phyloP scores from a whole-genome alignment of 1,140 invertebrate genomes.

The Aphaenogaster ashmeadi region DNA sequence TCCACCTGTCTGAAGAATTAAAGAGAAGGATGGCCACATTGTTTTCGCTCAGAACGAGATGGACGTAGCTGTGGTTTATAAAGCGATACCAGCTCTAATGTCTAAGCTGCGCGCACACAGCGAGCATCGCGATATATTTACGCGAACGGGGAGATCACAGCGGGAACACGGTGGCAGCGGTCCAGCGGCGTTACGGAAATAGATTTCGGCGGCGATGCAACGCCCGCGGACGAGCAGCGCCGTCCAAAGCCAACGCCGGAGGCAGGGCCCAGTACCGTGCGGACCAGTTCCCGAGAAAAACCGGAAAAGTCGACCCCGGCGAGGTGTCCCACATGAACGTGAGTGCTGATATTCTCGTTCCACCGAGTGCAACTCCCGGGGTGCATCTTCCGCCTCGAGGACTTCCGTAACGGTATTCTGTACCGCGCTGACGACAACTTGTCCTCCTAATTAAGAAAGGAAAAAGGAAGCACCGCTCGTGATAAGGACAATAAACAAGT shows the following conservation, averaged over 20 bases:
- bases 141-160: conserved; percentile 84
- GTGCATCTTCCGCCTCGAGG: conserved; percentile 32
- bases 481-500: not conserved
- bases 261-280: conserved; percentile 77
- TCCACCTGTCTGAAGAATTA: not conserved
- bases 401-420: not conserved
- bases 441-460: not conserved
- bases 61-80: not conserved
- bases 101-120: conserved; percentile 29
- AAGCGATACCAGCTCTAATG: conserved; percentile 37
- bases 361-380: conserved; percentile 48
- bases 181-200: conserved; percentile 84
- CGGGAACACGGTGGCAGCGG: conserved; percentile 82
- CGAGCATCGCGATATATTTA: conserved; percentile 83
- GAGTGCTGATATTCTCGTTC: conserved; percentile 76
- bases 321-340: conserved; percentile 81
- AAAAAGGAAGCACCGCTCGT: not conserved
- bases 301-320: conserved; percentile 73
- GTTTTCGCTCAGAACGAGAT: not conserved
- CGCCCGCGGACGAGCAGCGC: conserved; percentile 68
- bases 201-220: conserved; percentile 80
- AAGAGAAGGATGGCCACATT: not conserved
- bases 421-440: not conserved
- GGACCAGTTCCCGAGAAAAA: conserved; percentile 81
- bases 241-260: conserved; percentile 42